Conservation (phyloP, 2,888 invertebrate species). For the Hypomecis punctinalis region DNA sequence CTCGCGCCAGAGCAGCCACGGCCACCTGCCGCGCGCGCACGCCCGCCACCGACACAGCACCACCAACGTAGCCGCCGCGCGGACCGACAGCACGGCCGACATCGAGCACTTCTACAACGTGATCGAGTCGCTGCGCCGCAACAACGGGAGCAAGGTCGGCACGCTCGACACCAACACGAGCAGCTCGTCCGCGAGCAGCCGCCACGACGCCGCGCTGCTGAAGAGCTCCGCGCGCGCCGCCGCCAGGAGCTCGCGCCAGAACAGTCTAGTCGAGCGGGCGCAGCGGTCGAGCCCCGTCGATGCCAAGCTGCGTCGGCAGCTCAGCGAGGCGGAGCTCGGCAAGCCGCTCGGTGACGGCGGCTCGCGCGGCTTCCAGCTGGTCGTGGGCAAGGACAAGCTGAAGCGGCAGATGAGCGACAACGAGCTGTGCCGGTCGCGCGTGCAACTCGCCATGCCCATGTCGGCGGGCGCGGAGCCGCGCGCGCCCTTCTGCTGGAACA, state of each 20-base stretch:
- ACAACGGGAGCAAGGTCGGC: conserved; percentile 50
- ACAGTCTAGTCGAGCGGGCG: conserved; percentile 68
- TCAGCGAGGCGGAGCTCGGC: conserved; percentile 70
- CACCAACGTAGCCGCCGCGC: conserved; percentile 63
- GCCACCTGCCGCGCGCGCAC: conserved; percentile 72
- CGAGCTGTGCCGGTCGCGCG: conserved; percentile 68
- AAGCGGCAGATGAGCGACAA: conserved; percentile 77
- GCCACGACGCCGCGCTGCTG: conserved; percentile 50
- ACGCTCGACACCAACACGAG: conserved; percentile 63
- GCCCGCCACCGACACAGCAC: conserved; percentile 70
- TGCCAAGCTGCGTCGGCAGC: conserved; percentile 63
- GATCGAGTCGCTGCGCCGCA: conserved; percentile 68
- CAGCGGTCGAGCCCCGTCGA: conserved; percentile 58
- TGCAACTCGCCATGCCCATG: conserved; percentile 77
- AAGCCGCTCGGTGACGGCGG: conserved; percentile 46
- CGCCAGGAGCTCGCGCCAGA: conserved; percentile 62
- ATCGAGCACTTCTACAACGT: conserved; percentile 75
- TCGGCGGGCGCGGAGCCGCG: conserved; percentile 80
- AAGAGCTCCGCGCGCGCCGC: conserved; percentile 49
- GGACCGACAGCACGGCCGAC: conserved; percentile 65
- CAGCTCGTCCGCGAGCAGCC: conserved; percentile 70
- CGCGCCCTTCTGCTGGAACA: conserved; percentile 69
- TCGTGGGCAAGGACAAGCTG: conserved; percentile 73
- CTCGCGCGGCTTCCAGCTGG: conserved; percentile 70
- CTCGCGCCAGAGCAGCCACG: conserved; percentile 74